Conservation (phyloP, 2,113 vertebrate genomes). For the Labeo rohita region DNA sequence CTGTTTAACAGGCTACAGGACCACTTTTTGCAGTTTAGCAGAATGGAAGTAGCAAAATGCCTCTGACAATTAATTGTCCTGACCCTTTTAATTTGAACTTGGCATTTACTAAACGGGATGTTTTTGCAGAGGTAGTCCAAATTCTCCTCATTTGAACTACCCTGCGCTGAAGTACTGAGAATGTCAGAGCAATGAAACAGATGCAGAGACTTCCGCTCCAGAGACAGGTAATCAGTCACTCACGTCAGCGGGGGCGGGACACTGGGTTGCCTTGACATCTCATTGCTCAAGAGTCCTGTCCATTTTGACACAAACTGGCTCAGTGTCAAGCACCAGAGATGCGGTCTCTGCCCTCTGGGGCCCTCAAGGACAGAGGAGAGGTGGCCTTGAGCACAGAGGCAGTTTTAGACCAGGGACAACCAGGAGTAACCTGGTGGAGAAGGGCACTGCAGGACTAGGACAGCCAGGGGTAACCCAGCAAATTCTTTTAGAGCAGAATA, state of each 20-base stretch:
- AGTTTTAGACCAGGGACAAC: conserved; percentile 26
- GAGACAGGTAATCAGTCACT: conserved; percentile 38
- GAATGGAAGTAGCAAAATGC: background rate
- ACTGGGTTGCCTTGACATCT: background rate
- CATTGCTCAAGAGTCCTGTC: conserved; percentile 35
- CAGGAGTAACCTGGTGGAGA: conserved; percentile 32
- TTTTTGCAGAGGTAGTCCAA: conserved; percentile 18
- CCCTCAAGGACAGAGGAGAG: conserved; percentile 7
- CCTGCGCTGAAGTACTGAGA: background rate
- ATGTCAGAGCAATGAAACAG: conserved; percentile 10
- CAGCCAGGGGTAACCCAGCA: conserved; percentile 34
- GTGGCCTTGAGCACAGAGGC: conserved; percentile 18
- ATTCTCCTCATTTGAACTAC: background rate
- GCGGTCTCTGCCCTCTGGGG: background rate
- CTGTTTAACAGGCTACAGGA: background rate
- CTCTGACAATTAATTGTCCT: conserved; percentile 2
- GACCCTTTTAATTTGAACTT: conserved; percentile 23
- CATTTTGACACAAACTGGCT: conserved; percentile 18
- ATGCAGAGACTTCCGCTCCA: conserved; percentile 10
- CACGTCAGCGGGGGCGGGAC: conserved; percentile 28
- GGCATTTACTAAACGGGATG: conserved; percentile 9
- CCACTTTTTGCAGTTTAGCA: background rate
- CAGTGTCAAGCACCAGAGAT: conserved; percentile 12
- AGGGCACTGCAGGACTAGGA: conserved; percentile 36
- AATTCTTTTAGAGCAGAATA: conserved; percentile 22